Evolutionary conservation across 2,888 invertebrate genomes (phyloP).

Genomic region (Meteorus colon): DNA sequence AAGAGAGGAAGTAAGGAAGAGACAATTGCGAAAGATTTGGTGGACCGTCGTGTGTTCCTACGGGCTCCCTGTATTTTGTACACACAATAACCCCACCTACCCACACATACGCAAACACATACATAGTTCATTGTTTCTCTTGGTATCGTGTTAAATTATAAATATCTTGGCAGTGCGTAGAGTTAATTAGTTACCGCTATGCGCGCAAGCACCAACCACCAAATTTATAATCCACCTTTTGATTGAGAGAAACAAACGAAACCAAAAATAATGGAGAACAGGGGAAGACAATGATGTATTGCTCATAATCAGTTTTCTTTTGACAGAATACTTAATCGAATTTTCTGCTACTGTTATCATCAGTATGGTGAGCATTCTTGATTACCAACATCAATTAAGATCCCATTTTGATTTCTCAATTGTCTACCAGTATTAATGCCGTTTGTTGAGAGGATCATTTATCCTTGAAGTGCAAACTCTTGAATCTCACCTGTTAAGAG

Average conservation of each 20-base stretch:
- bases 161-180: slow-evolving; percentile 62
- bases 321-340: not conserved
- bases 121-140: slow-evolving; percentile 25
- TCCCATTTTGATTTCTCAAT: not conserved
- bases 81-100: not conserved
- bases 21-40: slow-evolving; percentile 32
- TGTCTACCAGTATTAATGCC: not conserved
- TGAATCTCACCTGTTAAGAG: slow-evolving; percentile 10
- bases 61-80: not conserved
- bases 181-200: slow-evolving; percentile 70
- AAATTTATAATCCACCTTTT: slow-evolving; percentile 50
- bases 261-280: slow-evolving; percentile 32
- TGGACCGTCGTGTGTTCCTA: slow-evolving; percentile 1
- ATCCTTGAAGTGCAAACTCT: slow-evolving; percentile 6
- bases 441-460: slow-evolving; percentile 5
- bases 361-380: not conserved
- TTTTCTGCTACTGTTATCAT: not conserved
- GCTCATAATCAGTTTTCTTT: not conserved
- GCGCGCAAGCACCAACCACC: slow-evolving; percentile 66
- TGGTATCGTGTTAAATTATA: slow-evolving; percentile 59
- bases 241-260: slow-evolving; percentile 1
- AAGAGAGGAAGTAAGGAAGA: not conserved
- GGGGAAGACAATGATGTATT: slow-evolving; percentile 6
- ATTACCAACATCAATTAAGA: not conserved
- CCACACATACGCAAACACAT: not conserved